Conservation (phyloP, 2,888 invertebrate genomes). For the Drosophila anceps region DNA sequence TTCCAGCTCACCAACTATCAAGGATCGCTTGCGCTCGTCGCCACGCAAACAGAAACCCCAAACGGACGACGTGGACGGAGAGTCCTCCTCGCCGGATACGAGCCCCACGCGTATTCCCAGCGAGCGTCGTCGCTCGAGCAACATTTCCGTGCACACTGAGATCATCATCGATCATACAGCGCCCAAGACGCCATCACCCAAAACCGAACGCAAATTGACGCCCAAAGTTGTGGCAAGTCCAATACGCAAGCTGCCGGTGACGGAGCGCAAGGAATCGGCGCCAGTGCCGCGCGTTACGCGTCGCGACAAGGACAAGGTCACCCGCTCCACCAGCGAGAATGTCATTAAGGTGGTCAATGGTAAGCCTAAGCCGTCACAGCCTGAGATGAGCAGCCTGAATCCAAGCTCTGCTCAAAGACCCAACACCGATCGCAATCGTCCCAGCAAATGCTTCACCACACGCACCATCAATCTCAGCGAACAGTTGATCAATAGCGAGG, state of each 20-base stretch:
- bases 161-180: conserved; percentile 82
- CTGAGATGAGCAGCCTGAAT: conserved; percentile 65
- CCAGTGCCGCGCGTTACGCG: conserved; percentile 85
- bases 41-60: conserved; percentile 69
- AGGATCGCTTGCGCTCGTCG: conserved; percentile 79
- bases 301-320: conserved; percentile 86
- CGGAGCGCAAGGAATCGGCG: conserved; percentile 85
- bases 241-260: conserved; percentile 82
- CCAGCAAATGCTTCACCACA: conserved; percentile 86
- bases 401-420: conserved; percentile 48
- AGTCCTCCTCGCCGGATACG: conserved; percentile 74
- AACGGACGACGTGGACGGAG: conserved; percentile 69
- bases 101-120: conserved; percentile 73
- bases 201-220: conserved; percentile 38
- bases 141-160: conserved; percentile 82
- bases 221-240: conserved; percentile 44
- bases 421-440: conserved; percentile 71
- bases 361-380: conserved; percentile 57
- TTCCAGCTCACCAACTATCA: conserved; percentile 54
- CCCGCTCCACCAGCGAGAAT: conserved; percentile 87
- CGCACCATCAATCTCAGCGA: conserved; percentile 86
- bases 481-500: conserved; percentile 86
- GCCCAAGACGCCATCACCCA: conserved; percentile 69
- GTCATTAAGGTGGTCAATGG: conserved; percentile 86
- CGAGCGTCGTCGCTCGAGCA: conserved; percentile 82